These are phyloP conservation scores for Pseudanteris insignis DNA, from an alignment of 2,888 invertebrate genomes.

Conservation along the genomic window DNA sequence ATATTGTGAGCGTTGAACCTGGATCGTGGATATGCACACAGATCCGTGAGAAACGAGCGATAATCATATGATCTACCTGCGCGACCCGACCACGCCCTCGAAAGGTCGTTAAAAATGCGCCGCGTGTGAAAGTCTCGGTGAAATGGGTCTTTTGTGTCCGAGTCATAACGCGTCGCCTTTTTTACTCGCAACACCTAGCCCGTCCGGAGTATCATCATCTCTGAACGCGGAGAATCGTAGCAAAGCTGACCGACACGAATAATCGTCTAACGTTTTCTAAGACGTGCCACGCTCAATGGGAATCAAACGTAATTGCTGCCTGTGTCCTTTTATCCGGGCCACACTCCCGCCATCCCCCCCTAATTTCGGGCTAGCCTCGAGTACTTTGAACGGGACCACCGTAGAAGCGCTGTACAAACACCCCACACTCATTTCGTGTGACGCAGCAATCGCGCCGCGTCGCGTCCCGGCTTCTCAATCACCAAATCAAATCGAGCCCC, in stretches of 20 bases:
- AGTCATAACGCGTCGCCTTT: conserved; percentile 50
- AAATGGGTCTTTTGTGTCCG: conserved; percentile 51
- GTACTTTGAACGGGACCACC: conserved; percentile 37
- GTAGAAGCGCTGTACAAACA: conserved; percentile 35
- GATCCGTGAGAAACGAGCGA: too few relatives aligned
- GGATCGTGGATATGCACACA: too few relatives aligned
- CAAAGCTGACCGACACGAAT: not conserved
- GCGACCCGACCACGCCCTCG: conserved; percentile 51
- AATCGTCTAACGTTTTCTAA: conserved; percentile 27
- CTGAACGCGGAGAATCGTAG: not conserved
- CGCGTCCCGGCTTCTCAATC: conserved; percentile 6
- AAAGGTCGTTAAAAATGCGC: conserved; percentile 45
- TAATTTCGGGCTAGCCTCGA: conserved; percentile 30
- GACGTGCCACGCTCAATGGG: conserved; percentile 30
- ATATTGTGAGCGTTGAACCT: too few relatives aligned
- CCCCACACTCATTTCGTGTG: conserved; percentile 12
- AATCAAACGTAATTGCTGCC: conserved; percentile 37
- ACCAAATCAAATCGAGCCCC: conserved; percentile 20
- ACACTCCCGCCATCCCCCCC: conserved; percentile 7
- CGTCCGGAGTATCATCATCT: conserved; percentile 11
- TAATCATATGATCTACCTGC: too few relatives aligned
- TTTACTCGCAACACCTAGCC: not conserved
- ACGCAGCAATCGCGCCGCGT: conserved; percentile 28
- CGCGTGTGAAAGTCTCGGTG: conserved; percentile 54
- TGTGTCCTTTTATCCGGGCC: conserved; percentile 14